phyloP scores from a whole-genome alignment of 2,797 vertebrate genomes.

The Allobates femoralis region DNA sequence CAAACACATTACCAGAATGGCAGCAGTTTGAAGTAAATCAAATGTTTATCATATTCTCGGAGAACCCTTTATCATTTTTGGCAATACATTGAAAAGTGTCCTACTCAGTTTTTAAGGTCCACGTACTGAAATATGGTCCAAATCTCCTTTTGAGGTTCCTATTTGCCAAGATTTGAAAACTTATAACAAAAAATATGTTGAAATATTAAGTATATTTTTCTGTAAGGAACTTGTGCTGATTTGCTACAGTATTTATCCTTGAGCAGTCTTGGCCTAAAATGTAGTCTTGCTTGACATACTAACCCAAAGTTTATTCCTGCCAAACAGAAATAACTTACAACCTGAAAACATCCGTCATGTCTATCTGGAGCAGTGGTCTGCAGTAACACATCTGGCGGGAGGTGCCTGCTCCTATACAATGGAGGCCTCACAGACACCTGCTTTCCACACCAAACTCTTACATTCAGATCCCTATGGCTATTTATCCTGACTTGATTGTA shows the following conservation, averaged over 20 bases:
- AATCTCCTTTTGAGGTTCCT: neutral
- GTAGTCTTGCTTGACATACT: neutral
- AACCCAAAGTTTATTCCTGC: conserved; percentile 11
- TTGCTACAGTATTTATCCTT: neutral
- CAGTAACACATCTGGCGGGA: conserved; percentile 48
- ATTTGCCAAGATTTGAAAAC: neutral
- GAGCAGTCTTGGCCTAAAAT: neutral
- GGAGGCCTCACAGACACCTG: conserved; percentile 47
- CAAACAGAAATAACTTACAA: conserved; percentile 22
- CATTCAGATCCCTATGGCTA: conserved; percentile 38
- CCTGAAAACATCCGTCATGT: conserved; percentile 23
- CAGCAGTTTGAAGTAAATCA: too few species aligned
- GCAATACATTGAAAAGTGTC: neutral
- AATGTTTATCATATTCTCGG: too few species aligned
- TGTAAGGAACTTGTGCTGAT: neutral
- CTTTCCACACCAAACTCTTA: conserved; percentile 15
- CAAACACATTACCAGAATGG: too few species aligned
- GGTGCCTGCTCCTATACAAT: conserved; percentile 39
- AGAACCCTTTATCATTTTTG: too few species aligned
- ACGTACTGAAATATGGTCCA: too few species aligned
- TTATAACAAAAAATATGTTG: neutral
- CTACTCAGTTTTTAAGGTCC: neutral
- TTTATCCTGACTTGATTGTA: conserved; percentile 34
- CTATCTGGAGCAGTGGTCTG: neutral
- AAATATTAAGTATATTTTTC: neutral